These are phyloP conservation scores for Zaprionus vittiger DNA, from an alignment of 1,140 invertebrate genomes.

Conservation along the genomic window DNA sequence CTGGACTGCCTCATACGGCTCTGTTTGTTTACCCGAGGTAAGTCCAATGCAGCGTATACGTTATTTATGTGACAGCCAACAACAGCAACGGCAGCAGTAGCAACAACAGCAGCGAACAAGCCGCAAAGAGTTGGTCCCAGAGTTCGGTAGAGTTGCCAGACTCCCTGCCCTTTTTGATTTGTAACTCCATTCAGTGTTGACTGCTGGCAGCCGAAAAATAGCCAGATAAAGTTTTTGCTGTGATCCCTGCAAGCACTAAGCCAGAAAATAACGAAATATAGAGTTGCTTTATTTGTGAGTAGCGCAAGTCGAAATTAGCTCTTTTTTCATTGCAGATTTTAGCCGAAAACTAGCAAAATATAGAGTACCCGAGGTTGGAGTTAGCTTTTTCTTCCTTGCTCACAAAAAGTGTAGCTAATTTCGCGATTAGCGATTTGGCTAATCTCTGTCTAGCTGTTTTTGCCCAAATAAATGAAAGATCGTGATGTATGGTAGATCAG, in stretches of 20 bases:
- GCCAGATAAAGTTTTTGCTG: background rate
- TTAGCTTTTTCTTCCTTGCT: too few relatives aligned
- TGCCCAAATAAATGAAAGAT: too few relatives aligned
- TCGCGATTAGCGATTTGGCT: too few relatives aligned
- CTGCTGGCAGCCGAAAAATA: background rate
- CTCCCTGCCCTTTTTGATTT: background rate
- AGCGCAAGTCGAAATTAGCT: background rate
- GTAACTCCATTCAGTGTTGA: background rate
- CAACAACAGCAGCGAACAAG: background rate
- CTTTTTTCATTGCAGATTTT: too few relatives aligned
- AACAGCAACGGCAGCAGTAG: background rate
- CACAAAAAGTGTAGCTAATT: too few relatives aligned
- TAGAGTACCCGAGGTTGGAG: too few relatives aligned
- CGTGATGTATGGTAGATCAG: too few relatives aligned
- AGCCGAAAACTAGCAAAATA: background rate
- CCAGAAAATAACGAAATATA: background rate
- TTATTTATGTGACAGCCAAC: constrained; percentile 31
- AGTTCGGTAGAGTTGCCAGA: background rate
- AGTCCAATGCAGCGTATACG: constrained; percentile 41
- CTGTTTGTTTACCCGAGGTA: constrained; percentile 60
- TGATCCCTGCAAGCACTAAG: too few relatives aligned
- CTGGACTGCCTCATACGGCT: constrained; percentile 65
- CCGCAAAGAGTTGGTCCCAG: background rate
- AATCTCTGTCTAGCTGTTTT: too few relatives aligned
- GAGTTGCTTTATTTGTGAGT: background rate